Evolutionary conservation across 2,888 invertebrate genomes (phyloP).

Genomic region (Lottia gigantea): DNA sequence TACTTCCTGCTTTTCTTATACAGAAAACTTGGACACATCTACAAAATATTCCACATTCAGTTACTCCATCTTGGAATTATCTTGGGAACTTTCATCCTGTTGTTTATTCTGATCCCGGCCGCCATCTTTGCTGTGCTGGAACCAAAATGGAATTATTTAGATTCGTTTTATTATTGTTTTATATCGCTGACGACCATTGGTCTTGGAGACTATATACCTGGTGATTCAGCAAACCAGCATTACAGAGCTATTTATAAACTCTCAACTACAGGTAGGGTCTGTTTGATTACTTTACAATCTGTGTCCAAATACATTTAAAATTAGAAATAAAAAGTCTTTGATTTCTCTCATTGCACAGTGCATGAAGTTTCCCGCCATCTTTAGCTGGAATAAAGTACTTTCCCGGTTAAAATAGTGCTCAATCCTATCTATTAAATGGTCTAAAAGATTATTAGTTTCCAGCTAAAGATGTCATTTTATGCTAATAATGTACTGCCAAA

Average conservation of each 20-base stretch:
- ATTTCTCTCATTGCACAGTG: too few species aligned
- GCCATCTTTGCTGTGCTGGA: constrained; percentile 80
- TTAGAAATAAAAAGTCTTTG: too few species aligned
- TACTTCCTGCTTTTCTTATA: constrained; percentile 74
- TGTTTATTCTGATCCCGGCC: constrained; percentile 83
- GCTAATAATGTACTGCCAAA: too few species aligned
- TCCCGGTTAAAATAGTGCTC: too few species aligned
- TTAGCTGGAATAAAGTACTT: too few species aligned
- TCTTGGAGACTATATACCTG: constrained; percentile 89
- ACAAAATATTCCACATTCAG: constrained; percentile 72
- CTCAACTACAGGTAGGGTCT: constrained; percentile 79
- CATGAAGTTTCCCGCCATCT: too few species aligned
- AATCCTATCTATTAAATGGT: too few species aligned
- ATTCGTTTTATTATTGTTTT: constrained; percentile 91
- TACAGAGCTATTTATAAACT: constrained; percentile 86
- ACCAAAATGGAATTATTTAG: constrained; percentile 85
- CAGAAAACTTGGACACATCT: constrained; percentile 58
- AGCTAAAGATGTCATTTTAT: too few species aligned
- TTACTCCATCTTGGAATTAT: constrained; percentile 81
- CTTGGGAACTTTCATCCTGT: constrained; percentile 69
- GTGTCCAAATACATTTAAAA: too few species aligned
- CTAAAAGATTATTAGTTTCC: too few species aligned
- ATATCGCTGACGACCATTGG: constrained; percentile 89
- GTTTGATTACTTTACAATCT: too few species aligned
- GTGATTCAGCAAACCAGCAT: constrained; percentile 81